Evolutionary conservation across 2,113 vertebrate species (phyloP), one percentile per base, ranked within the genome.

Genomic region (Dasyornis broadbenti): DNA sequence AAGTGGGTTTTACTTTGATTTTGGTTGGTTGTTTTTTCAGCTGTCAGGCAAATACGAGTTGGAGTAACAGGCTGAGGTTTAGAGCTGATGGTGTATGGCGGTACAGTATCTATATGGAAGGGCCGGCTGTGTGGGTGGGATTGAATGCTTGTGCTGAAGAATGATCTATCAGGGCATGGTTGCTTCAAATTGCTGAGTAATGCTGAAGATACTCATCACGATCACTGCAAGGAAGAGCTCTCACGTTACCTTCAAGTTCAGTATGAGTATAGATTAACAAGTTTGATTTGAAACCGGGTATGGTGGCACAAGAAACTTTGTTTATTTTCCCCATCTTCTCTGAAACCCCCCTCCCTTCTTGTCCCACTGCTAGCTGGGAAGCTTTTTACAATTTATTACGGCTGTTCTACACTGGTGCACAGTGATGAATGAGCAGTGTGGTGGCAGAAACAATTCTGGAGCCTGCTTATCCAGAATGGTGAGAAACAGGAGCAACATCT

Each of bases 361-460:
- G 54, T 61, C n/a, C 40, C 16, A 1, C 27, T 64, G 57, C 45
- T 56, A 4, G 8, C 7, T 57, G 68, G 42, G 64, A 45, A 26
- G 59, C 33, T 77, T 75, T 40, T 31, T 17, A 26, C 22, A 53
- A 13, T 9, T 69, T 75, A 2, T n/a, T 23, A 10, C 61, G 23
- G 12, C 15, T 57, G 13, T 13, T 75, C 65, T 81, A 20, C n/a
- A 7, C 20, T 54, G 45, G 14, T 57, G 76, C 50, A 19, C 27
- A 21, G 40, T 11, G 39, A 20, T 35, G 30, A 47, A 20, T 35
- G 30, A 47, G 49, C 30, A 39, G 3, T 0, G 0, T 4, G 26
- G 9, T 3, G 11, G 26, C 39, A 19, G 3, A 45, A 80, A n/a
- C 30, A 35, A 6, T 70, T 44, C 76, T 35, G 56, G 61, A 37